These are phyloP conservation scores for Tolypeutes matacus DNA, from an alignment of 2,797 vertebrate genomes.

Conservation along the genomic window DNA sequence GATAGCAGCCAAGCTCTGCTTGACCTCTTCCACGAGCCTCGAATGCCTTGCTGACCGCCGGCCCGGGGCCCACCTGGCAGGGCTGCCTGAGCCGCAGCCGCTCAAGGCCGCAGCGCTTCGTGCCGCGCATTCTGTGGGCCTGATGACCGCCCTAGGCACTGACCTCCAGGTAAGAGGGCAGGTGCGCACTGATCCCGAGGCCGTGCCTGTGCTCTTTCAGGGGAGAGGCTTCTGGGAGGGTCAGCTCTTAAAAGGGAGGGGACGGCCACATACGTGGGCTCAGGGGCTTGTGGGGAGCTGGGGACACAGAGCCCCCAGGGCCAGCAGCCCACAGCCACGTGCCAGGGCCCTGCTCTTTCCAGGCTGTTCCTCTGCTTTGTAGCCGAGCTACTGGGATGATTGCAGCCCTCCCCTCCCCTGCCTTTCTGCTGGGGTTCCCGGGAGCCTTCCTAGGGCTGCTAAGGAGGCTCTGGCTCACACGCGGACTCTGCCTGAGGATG, in stretches of 20 bases:
- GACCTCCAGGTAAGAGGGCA: not conserved
- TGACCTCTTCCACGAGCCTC: not conserved
- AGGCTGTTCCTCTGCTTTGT: not conserved
- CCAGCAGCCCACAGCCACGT: not conserved
- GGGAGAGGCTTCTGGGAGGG: not conserved
- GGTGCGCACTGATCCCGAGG: not conserved
- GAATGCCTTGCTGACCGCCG: not conserved
- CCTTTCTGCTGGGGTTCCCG: not conserved
- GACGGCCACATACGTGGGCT: not conserved
- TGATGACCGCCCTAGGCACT: not conserved
- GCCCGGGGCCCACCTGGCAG: not conserved
- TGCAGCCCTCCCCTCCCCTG: not conserved
- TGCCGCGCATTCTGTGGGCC: no score
- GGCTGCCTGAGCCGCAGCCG: not conserved
- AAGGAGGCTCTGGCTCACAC: not conserved
- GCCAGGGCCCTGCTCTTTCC: not conserved
- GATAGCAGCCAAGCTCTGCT: not conserved
- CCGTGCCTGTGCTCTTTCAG: not conserved
- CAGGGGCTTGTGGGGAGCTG: not conserved
- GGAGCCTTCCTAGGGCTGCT: not conserved
- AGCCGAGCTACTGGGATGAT: not conserved
- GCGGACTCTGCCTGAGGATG: not conserved
- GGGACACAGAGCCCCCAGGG: not conserved
- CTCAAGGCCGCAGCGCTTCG: not conserved
- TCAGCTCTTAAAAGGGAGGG: not conserved